Evolutionary conservation across 1,140 invertebrate species (phyloP), one percentile per base, ranked within the genome.

Genomic region (Eciton burchellii): DNA sequence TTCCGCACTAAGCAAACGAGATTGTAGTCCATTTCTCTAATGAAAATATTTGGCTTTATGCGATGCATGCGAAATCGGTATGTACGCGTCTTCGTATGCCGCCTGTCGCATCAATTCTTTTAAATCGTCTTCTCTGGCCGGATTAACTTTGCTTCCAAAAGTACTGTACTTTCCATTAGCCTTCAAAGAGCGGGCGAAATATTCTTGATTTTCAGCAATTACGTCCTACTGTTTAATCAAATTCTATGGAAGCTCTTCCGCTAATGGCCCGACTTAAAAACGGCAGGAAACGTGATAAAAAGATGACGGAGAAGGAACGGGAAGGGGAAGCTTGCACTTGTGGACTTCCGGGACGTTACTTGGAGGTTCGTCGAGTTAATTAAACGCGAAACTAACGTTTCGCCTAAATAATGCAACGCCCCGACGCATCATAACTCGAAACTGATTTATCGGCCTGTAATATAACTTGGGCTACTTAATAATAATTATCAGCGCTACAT

Each of bases 391-490:
- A 57, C 63, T 79, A 79, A 79, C 56, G 63, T 79, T n/a, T n/a
- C n/a, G 74, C 47, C 35, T 70, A 68, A 79, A 79, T 79, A 79
- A 79, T 70, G 74, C 74, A 79, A 79, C 63, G 63, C 70, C 63
- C 14, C 63, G 74, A 79, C n/a, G 63, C 73, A 79, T 68, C 63
- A 45, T 43, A 57, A 57, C 62, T 66, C 49, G 73, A 83, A 77
- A 65, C 60, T 83, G 73, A 74, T 83, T 83, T 79, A 77, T 60
- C 62, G 74, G 66, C 60, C 35, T 73, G 54, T 60, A 63, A 57
- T 83, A 65, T 83, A 83, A 65, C 81, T 79, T 79, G 56, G 71
- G 45, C 62, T 68, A 70, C 88, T 85, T 79, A 68, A 70, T 57
- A 68, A 77, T 56, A 57, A 79, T 82, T 74, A 82, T 82, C 35